Conservation (phyloP, 2,113 vertebrate genomes). For the Sinocyclocheilus maitianheensis region DNA sequence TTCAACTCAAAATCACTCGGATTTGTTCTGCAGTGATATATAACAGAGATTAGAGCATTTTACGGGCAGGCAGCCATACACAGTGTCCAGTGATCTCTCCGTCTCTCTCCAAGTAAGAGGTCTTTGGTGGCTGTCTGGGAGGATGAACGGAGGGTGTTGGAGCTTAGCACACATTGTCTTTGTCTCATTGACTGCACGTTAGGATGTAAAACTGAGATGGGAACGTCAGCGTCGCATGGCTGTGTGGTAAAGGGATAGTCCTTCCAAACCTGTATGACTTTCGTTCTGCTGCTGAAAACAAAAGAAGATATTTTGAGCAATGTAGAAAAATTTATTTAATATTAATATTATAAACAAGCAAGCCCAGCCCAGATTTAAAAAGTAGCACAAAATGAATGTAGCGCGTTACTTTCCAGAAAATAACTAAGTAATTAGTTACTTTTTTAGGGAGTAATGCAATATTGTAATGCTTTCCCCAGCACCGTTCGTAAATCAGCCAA, state of each 20-base stretch:
- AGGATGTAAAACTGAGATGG: neutral
- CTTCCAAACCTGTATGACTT: neutral
- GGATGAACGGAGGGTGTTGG: neutral
- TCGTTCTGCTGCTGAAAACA: no score
- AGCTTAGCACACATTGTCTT: neutral
- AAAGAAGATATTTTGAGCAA: no score
- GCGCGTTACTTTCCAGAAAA: no score
- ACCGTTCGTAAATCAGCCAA: no score
- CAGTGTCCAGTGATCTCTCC: constrained; percentile 25
- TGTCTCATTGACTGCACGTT: neutral
- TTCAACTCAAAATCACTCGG: neutral
- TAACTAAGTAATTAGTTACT: no score
- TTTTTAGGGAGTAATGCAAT: no score
- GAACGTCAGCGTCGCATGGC: neutral
- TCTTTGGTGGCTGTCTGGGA: constrained; percentile 29
- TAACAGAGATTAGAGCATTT: constrained; percentile 44
- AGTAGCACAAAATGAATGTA: no score
- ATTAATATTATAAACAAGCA: no score
- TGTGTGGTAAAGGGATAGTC: neutral
- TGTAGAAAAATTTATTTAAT: no score
- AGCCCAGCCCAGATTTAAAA: no score
- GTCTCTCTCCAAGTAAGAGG: constrained; percentile 37
- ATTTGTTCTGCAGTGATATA: neutral
- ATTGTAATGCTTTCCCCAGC: no score
- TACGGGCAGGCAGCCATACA: constrained; percentile 26